Base-by-base conservation (phyloP, 2,797 vertebrate species). In the Cygnus olor region DNA sequence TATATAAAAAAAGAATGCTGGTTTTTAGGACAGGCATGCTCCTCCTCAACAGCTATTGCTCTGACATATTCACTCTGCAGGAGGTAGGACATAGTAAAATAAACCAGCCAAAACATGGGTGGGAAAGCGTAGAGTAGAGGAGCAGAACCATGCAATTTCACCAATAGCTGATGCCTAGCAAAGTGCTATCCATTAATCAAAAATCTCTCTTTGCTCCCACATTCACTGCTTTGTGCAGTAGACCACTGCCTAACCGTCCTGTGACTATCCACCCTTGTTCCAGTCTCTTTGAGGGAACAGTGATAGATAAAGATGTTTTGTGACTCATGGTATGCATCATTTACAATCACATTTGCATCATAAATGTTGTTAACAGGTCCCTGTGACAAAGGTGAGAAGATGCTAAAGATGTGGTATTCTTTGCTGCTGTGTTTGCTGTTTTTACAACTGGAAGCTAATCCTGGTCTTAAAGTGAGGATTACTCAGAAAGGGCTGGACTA, bases 401-500 rank as follows among this genome's bases (percentile, higher is more conserved):
- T 86, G 90, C 85, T 65, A 38, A 88, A 90, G 58, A 54, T 90
- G 19, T 96, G 96, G 94, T 89, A 66, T 77, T 91, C 84, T 82
- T 93, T 97, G 83, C 53, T 97, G 69, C 94, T 96, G 44, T 95
- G 86, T 90, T 86, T 91, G 60, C 42, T 65, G 63, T 47, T 51
- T 34, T 68, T 88, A 66, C 56, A 5, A 6, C 38, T 96, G 76
- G 87, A 95, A 57, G 93, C 89, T 90, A 95, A 98, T 86, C 97
- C 97, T 74, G 97, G 97, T 64, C 95, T 98, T 93, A 97, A 97
- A 94, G 87, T 97, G 5, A 97, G 90, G 87, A 92, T 96, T 82
- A 97, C 97, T 83, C 94, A 97, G 89, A 95, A 95, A 57, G 95
- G 96, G 12, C 96, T 98, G 93, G 91, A 97, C 90, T 98, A 94